Conservation (phyloP, 2,888 invertebrate species). For the Tetrapedia diversipes region DNA sequence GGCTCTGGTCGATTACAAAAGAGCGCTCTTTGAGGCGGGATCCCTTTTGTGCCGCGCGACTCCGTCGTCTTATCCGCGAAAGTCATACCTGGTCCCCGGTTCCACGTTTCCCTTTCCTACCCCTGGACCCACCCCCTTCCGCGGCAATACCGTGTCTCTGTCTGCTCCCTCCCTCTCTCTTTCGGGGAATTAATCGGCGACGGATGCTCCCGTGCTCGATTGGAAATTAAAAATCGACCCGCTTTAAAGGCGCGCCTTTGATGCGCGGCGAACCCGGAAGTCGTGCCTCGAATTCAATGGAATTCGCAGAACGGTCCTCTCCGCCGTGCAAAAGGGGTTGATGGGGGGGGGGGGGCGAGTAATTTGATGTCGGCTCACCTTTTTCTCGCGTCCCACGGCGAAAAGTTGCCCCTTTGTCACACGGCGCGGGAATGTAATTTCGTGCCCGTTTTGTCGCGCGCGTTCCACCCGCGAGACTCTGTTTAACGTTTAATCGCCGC, state of each 20-base stretch:
- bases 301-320: constrained; percentile 13
- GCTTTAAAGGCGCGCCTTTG: constrained; percentile 18
- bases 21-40: constrained; percentile 51
- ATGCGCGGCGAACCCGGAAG: constrained; percentile 21
- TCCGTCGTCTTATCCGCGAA: constrained; percentile 50
- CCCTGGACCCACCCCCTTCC: no score
- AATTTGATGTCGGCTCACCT: constrained; percentile 17
- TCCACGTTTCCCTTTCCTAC: background rate
- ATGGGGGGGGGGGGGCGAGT: background rate
- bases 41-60: constrained; percentile 51
- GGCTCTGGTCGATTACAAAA: constrained; percentile 68
- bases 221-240: constrained; percentile 47
- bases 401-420: constrained; percentile 10
- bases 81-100: constrained; percentile 46
- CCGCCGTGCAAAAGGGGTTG: background rate
- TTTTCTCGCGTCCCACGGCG: constrained; percentile 2
- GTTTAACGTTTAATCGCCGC: constrained; percentile 17
- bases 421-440: constrained; percentile 8
- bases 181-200: constrained; percentile 49
- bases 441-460: constrained; percentile 8
- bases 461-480: background rate
- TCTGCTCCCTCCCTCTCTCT: background rate
- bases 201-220: constrained; percentile 25
- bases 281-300: constrained; percentile 27
- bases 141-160: no score